A percentile compares a stretch with the other conserved stretches of the same genome.
These are phyloP conservation scores for Balaeniceps rex DNA, from an alignment of 2,113 vertebrate species.

Conservation along the genomic window DNA sequence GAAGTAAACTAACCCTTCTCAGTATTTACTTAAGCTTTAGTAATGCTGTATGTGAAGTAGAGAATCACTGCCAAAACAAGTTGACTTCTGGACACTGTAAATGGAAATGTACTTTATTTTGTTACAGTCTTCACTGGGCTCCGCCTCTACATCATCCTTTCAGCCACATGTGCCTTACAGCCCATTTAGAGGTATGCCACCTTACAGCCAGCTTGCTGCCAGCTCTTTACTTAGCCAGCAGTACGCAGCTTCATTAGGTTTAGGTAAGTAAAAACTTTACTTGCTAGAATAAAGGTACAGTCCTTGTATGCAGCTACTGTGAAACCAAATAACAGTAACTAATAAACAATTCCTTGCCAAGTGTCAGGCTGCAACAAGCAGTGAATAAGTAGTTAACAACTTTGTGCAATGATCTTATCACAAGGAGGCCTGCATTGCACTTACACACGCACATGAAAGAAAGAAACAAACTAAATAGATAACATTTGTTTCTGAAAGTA, in stretches of 20 bases:
- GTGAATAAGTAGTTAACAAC: background rate
- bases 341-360: background rate
- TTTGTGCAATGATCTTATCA: background rate
- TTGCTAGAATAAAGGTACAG: background rate
- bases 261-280: slow-evolving; percentile 79
- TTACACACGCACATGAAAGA: background rate
- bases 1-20: background rate
- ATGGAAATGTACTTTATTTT: slow-evolving; percentile 55
- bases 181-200: slow-evolving; percentile 84
- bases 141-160: slow-evolving; percentile 79
- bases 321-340: background rate
- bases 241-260: slow-evolving; percentile 86
- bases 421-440: background rate
- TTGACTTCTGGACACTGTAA: slow-evolving; percentile 20
- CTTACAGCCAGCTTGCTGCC: slow-evolving; percentile 89
- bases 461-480: background rate
- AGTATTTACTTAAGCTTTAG: background rate
- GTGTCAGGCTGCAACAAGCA: background rate
- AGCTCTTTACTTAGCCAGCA: slow-evolving; percentile 89
- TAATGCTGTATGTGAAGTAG: background rate
- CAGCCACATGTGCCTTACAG: slow-evolving; percentile 85
- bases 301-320: background rate
- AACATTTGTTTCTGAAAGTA: background rate
- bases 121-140: slow-evolving; percentile 87
- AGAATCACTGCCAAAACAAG: background rate